Evolutionary conservation across 2,113 vertebrate species (phyloP).

Genomic region (Lanius collurio): DNA sequence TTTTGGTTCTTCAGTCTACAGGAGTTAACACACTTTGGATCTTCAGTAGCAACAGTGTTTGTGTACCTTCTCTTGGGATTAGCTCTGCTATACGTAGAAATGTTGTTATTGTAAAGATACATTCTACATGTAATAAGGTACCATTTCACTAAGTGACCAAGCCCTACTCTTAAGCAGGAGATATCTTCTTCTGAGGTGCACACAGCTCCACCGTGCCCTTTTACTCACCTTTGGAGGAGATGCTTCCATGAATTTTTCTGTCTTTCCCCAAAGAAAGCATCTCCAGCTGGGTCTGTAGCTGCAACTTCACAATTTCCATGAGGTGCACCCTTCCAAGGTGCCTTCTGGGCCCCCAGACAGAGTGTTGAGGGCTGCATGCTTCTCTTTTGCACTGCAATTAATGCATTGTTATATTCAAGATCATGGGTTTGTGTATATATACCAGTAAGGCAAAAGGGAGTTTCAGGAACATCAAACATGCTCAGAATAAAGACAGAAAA

Average conservation of each 20-base stretch:
- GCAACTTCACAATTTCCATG: neutral
- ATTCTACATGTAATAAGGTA: neutral
- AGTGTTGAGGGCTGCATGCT: neutral
- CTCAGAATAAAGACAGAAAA: neutral
- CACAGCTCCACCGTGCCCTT: neutral
- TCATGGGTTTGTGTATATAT: neutral
- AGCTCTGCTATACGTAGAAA: neutral
- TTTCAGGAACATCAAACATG: neutral
- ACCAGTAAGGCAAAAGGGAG: neutral
- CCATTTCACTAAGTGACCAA: neutral
- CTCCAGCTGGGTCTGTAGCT: neutral
- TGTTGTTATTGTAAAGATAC: neutral
- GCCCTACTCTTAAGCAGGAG: neutral
- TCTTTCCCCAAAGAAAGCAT: neutral
- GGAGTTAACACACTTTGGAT: neutral
- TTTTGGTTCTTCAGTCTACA: neutral
- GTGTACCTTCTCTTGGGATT: neutral
- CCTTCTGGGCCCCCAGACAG: neutral
- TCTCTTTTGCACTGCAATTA: neutral
- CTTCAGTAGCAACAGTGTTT: neutral
- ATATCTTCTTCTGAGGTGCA: neutral
- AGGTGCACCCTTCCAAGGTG: neutral
- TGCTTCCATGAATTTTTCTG: neutral
- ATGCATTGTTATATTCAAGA: neutral
- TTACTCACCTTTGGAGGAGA: neutral